Evolutionary conservation across 2,113 vertebrate species (phyloP).

Genomic region (Girardinichthys multiradiatus): DNA sequence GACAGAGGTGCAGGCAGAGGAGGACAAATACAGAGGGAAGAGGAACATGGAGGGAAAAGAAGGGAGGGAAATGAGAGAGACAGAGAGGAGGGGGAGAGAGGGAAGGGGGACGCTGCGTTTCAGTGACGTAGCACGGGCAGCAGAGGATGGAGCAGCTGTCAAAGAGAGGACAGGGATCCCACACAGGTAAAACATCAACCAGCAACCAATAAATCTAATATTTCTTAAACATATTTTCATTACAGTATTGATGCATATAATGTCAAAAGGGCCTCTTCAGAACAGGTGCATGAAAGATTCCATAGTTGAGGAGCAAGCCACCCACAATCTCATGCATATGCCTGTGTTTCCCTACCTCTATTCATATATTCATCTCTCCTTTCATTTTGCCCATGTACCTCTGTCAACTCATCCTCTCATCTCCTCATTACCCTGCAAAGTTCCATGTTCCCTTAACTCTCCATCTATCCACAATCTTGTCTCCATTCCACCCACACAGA

Average conservation of each 20-base stretch:
- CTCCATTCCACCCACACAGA: slow-evolving; percentile 57
- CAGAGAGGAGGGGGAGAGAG: slow-evolving; percentile 26
- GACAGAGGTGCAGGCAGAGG: slow-evolving; percentile 34
- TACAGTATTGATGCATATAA: slow-evolving; percentile 23
- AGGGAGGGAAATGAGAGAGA: slow-evolving; percentile 33
- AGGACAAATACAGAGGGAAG: slow-evolving; percentile 56
- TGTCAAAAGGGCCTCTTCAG: slow-evolving; percentile 17
- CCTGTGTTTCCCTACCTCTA: slow-evolving; percentile 11
- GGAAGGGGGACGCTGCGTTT: slow-evolving; percentile 64
- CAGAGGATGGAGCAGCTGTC: slow-evolving; percentile 56
- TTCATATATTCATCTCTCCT: background rate
- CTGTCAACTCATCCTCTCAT: background rate
- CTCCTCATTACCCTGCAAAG: slow-evolving; percentile 8
- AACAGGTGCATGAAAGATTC: slow-evolving; percentile 20
- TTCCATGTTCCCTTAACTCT: slow-evolving; percentile 36
- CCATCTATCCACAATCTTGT: slow-evolving; percentile 57
- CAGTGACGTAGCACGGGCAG: slow-evolving; percentile 61
- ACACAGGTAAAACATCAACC: slow-evolving; percentile 52
- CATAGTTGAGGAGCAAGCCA: slow-evolving; percentile 20
- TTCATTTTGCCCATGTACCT: slow-evolving; percentile 1
- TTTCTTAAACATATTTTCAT: background rate
- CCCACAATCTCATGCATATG: slow-evolving; percentile 9
- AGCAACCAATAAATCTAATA: slow-evolving; percentile 7
- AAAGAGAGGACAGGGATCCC: slow-evolving; percentile 41
- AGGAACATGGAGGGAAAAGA: slow-evolving; percentile 8